Percentiles rank a stretch among this genome's conserved stretches.
Evolutionary conservation across 2,888 invertebrate genomes (phyloP).

Genomic region (Caenorhabditis zanzibari): DNA sequence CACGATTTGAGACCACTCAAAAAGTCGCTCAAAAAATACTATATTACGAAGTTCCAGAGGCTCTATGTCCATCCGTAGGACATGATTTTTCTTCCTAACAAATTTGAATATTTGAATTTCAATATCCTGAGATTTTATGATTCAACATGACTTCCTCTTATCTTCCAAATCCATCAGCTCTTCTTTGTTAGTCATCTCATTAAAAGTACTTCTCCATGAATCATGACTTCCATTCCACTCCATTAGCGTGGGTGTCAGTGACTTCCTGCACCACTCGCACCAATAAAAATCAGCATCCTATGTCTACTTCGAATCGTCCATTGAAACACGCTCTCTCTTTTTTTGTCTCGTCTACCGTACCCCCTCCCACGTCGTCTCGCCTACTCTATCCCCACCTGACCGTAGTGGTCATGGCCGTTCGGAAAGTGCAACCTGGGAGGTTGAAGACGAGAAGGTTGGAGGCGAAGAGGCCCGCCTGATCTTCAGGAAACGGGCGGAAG

Average conservation of each 20-base stretch:
- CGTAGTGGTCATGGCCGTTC: slow-evolving; percentile 66
- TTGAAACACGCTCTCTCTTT: slow-evolving; percentile 30
- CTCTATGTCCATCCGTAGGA: too few species aligned
- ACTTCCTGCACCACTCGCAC: slow-evolving; percentile 49
- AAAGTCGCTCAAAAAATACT: too few species aligned
- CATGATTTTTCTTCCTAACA: not conserved
- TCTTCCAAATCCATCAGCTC: slow-evolving; percentile 40
- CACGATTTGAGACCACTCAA: too few species aligned
- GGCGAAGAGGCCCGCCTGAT: slow-evolving; percentile 44
- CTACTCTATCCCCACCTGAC: slow-evolving; percentile 35
- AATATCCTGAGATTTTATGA: not conserved
- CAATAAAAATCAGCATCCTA: slow-evolving; percentile 49
- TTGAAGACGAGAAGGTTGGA: slow-evolving; percentile 13
- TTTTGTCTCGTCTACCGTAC: slow-evolving; percentile 22
- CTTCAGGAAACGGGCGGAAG: slow-evolving; percentile 66
- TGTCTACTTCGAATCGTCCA: slow-evolving; percentile 5
- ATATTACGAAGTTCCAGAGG: too few species aligned
- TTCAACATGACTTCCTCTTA: slow-evolving; percentile 21
- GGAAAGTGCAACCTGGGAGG: slow-evolving; percentile 63
- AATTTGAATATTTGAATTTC: slow-evolving; percentile 6
- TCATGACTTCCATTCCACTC: slow-evolving; percentile 9
- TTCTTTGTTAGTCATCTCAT: slow-evolving; percentile 40
- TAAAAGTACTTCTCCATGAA: slow-evolving; percentile 43
- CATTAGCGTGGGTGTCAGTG: slow-evolving; percentile 44
- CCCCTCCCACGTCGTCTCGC: slow-evolving; percentile 38